Conservation (phyloP, 2,888 invertebrate species). For the Malthinus seriepunctatus region DNA sequence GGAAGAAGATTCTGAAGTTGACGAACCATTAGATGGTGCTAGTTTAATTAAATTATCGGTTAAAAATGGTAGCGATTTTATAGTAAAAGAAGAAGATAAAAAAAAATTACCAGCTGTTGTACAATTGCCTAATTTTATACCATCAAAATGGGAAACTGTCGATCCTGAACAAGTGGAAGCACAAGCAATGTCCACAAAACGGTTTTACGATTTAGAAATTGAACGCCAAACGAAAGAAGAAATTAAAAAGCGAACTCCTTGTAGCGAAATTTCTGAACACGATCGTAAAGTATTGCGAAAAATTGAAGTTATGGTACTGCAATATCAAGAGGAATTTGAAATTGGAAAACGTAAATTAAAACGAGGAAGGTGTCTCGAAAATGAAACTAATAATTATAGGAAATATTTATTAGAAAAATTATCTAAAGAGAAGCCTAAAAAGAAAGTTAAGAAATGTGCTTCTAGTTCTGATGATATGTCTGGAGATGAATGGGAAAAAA, state of each 20-base stretch:
- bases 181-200: constrained; percentile 81
- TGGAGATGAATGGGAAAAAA: constrained; percentile 28
- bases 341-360: constrained; percentile 71
- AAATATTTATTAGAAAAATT: constrained; percentile 71
- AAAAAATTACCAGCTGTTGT: too few species aligned
- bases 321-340: constrained; percentile 92
- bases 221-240: constrained; percentile 26
- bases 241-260: constrained; percentile 46
- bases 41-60: constrained; percentile 46
- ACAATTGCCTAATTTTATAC: constrained; percentile 69
- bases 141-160: constrained; percentile 94
- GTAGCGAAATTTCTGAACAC: constrained; percentile 7
- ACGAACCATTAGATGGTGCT: constrained; percentile 51
- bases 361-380: constrained; percentile 67
- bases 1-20: constrained; percentile 49
- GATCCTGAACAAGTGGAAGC: constrained; percentile 80
- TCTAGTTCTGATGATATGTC: constrained; percentile 30
- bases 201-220: constrained; percentile 70
- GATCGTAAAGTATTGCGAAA: constrained; percentile 63
- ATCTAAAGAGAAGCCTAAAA: constrained; percentile 44
- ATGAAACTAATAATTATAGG: constrained; percentile 84
- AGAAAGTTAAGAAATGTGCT: constrained; percentile 15
- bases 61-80: constrained; percentile 31
- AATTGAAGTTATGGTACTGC: constrained; percentile 88
- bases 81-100: constrained; percentile 2